Conservation (phyloP, 92 coral and sea anemone species). For the Zoanthus solanderi region DNA sequence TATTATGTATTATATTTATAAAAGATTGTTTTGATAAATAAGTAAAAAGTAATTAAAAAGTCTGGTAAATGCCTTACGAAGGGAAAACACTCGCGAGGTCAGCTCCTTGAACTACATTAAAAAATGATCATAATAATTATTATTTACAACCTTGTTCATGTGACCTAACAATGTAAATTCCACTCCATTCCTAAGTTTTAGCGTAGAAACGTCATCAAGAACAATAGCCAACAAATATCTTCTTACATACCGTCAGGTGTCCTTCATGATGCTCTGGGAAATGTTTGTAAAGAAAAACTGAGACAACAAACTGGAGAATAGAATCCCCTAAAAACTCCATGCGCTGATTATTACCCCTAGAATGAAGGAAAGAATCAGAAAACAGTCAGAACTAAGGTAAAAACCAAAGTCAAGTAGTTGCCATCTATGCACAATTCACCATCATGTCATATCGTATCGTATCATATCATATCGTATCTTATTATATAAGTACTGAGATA, state of each 20-base stretch:
- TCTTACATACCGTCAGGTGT: conserved; percentile 84
- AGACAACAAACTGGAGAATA: conserved; percentile 90
- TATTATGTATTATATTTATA: too few relatives aligned
- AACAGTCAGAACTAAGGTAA: background rate
- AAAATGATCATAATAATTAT: too few relatives aligned
- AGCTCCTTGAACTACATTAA: too few relatives aligned
- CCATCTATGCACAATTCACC: too few relatives aligned
- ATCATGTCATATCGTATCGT: too few relatives aligned
- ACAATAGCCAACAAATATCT: background rate
- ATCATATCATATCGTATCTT: too few relatives aligned
- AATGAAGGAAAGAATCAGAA: conserved; percentile 12
- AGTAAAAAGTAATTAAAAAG: too few relatives aligned
- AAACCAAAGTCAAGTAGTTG: background rate
- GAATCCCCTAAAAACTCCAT: conserved; percentile 99
- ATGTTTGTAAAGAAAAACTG: conserved; percentile 88
- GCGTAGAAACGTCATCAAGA: background rate
- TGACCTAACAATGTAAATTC: background rate
- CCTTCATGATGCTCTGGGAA: conserved; percentile 99
- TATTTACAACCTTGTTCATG: background rate
- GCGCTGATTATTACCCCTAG: conserved; percentile 95
- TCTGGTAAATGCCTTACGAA: too few relatives aligned
- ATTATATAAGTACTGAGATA: too few relatives aligned
- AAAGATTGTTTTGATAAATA: too few relatives aligned
- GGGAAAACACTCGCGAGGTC: too few relatives aligned
- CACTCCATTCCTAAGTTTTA: background rate